Evolutionary conservation across 2,113 vertebrate genomes (phyloP).

Genomic region (Oncorhynchus kisutch): DNA sequence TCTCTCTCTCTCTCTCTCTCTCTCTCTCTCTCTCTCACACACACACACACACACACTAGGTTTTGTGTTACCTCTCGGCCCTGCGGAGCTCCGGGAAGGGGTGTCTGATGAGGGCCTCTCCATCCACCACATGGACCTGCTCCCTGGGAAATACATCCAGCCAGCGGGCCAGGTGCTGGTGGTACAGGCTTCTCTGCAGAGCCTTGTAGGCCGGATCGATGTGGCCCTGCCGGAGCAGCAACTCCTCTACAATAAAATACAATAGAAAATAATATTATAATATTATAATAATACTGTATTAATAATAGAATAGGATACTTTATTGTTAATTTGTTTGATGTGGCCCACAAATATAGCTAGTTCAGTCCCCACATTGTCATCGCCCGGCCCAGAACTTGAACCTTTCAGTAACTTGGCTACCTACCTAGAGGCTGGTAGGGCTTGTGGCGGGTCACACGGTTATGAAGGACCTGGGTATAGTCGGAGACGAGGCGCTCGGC

Average conservation of each 20-base stretch:
- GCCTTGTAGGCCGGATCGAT: conserved; percentile 76
- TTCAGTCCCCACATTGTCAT: too few relatives aligned
- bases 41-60: too few relatives aligned
- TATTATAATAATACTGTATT: too few relatives aligned
- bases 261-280: too few relatives aligned
- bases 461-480: conserved; percentile 83
- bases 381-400: too few relatives aligned
- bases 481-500: conserved; percentile 79
- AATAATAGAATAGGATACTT: too few relatives aligned
- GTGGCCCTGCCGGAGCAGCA: conserved; percentile 65
- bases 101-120: conserved; percentile 73
- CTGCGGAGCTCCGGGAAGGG: conserved; percentile 77
- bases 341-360: too few relatives aligned
- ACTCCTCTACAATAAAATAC: conserved; percentile 48
- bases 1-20: too few relatives aligned
- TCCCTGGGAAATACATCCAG: conserved; percentile 71
- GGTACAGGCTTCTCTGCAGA: conserved; percentile 79
- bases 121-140: conserved; percentile 81
- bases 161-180: conserved; percentile 74
- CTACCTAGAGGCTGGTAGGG: conserved; percentile 67
- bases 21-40: too few relatives aligned
- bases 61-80: conserved; percentile 55
- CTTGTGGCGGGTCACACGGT: conserved; percentile 74
- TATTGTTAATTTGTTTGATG: too few relatives aligned
- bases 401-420: too few relatives aligned